Conservation (phyloP, 2,888 invertebrate genomes). For the Cheilosia vulpina region DNA sequence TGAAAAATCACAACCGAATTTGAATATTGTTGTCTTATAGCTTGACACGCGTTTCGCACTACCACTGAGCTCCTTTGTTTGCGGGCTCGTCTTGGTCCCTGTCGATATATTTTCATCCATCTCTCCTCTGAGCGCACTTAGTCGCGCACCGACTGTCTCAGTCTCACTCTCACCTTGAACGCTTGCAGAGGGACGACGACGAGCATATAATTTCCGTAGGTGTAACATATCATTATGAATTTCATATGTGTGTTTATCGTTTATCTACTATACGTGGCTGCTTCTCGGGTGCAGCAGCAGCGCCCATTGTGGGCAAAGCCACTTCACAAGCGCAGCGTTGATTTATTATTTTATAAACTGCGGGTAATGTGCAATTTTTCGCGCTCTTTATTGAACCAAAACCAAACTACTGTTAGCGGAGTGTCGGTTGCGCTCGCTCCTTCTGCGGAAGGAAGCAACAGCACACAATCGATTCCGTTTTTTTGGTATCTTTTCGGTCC, state of each 20-base stretch:
- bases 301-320: conserved; percentile 29
- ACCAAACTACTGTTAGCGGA: conserved; percentile 63
- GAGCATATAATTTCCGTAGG: conserved; percentile 66
- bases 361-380: conserved; percentile 73
- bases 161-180: background rate
- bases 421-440: conserved; percentile 17
- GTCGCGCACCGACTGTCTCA: conserved; percentile 8
- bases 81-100: no score
- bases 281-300: conserved; percentile 35
- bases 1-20: no score
- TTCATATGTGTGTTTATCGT: conserved; percentile 63
- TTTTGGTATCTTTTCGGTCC: conserved; percentile 11
- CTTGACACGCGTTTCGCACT: no score
- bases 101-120: conserved; percentile 12
- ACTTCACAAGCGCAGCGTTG: conserved; percentile 56
- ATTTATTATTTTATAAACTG: conserved; percentile 73
- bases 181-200: conserved; percentile 32
- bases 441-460: conserved; percentile 9
- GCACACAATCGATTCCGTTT: background rate
- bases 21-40: no score
- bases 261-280: conserved; percentile 49
- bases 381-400: conserved; percentile 64
- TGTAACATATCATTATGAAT: conserved; percentile 73
- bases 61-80: no score
- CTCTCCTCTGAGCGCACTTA: conserved; percentile 17